These are phyloP conservation scores for Nymphalis c-album DNA, from an alignment of 2,888 invertebrate genomes.

Conservation along the genomic window DNA sequence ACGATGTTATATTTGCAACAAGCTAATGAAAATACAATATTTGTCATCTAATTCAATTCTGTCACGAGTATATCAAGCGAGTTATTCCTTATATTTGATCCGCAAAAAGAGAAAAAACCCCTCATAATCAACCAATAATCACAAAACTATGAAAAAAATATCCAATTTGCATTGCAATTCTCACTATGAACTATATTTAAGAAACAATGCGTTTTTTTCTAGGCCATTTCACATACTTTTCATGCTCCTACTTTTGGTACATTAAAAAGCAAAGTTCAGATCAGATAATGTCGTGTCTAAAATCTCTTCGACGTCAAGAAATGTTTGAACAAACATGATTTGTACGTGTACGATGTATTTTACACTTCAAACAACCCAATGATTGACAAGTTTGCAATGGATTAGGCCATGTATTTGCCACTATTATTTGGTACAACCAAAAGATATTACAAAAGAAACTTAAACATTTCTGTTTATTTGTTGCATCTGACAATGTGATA, in stretches of 20 bases:
- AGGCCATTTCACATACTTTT: not conserved
- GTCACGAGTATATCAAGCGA: not conserved
- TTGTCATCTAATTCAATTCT: not conserved
- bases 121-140: too few relatives aligned
- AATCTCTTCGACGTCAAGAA: constrained; percentile 14
- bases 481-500: too few relatives aligned
- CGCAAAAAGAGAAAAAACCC: too few relatives aligned
- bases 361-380: constrained; percentile 2
- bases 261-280: constrained; percentile 3
- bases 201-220: too few relatives aligned
- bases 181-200: too few relatives aligned
- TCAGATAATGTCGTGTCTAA: constrained; percentile 19
- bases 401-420: not conserved
- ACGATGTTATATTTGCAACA: constrained; percentile 14
- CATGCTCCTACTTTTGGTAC: not conserved
- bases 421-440: too few relatives aligned
- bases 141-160: too few relatives aligned
- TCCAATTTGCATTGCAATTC: too few relatives aligned
- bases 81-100: too few relatives aligned
- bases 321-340: constrained; percentile 13
- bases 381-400: constrained; percentile 10
- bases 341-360: constrained; percentile 18
- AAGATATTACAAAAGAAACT: too few relatives aligned
- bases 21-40: constrained; percentile 18
- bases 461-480: too few relatives aligned